phyloP scores from a whole-genome alignment of 2,888 invertebrate species.

The Phaonia tiefii region DNA sequence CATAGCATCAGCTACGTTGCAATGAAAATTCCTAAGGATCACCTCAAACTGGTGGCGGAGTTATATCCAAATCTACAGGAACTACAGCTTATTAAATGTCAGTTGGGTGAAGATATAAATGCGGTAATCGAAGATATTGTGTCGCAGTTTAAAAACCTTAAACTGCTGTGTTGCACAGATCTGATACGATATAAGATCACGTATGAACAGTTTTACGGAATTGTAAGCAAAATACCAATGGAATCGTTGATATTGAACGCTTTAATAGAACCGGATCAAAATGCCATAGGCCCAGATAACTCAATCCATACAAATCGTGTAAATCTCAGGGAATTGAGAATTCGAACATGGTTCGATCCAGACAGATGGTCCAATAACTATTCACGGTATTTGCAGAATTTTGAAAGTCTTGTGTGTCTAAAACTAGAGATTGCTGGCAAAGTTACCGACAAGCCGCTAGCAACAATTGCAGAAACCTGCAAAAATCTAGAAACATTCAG shows the following conservation, averaged over 20 bases:
- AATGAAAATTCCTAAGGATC: conserved; percentile 30
- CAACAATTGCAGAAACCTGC: conserved; percentile 1
- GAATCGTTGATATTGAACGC: background rate
- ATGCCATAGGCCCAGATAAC: background rate
- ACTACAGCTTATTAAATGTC: background rate
- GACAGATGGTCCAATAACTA: background rate
- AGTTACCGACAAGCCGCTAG: conserved; percentile 2
- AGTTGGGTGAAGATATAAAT: no score
- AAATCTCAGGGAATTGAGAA: conserved; percentile 3
- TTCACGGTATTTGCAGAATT: background rate
- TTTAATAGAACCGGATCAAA: background rate
- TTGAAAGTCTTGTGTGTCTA: background rate
- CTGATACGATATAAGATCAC: background rate
- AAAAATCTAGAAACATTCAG: background rate
- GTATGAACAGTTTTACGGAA: background rate
- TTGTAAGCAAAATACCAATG: background rate
- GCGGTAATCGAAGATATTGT: background rate
- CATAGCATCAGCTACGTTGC: conserved; percentile 27
- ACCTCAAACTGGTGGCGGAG: conserved; percentile 18
- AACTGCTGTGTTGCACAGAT: conserved; percentile 20
- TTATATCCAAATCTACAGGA: conserved; percentile 34
- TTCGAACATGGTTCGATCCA: background rate
- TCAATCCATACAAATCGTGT: background rate
- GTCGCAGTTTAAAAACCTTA: conserved; percentile 13
- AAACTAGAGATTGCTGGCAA: background rate